Evolutionary conservation across 2,113 vertebrate species (phyloP).

Genomic region (Callorhinus ursinus): DNA sequence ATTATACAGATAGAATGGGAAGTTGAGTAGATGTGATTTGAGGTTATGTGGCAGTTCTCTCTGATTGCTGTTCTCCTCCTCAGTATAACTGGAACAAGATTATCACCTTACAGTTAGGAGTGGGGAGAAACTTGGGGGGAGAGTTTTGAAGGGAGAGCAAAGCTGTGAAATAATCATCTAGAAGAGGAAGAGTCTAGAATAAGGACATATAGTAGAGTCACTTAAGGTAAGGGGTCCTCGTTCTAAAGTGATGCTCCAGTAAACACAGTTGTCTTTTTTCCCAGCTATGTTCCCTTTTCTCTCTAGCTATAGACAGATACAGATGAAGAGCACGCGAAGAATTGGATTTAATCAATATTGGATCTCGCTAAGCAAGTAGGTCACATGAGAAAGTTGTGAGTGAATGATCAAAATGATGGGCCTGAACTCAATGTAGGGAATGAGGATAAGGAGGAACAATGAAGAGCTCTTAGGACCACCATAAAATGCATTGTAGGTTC

Average conservation of each 20-base stretch:
- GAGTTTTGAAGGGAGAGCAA: not conserved
- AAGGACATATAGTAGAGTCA: not conserved
- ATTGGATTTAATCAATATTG: not conserved
- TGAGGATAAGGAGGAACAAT: not conserved
- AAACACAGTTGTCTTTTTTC: not conserved
- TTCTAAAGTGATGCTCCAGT: not conserved
- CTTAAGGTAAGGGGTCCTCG: not conserved
- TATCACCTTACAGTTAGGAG: not conserved
- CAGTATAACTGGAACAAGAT: not conserved
- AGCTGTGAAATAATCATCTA: not conserved
- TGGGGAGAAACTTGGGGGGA: rapidly evolving
- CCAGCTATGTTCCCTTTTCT: not conserved
- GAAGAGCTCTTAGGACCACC: not conserved
- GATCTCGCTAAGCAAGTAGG: not conserved
- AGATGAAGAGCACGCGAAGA: not conserved
- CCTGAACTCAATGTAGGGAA: not conserved
- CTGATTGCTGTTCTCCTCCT: not conserved
- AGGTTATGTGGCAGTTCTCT: not conserved
- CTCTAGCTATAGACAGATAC: not conserved
- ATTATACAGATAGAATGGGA: not conserved
- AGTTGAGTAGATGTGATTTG: not conserved
- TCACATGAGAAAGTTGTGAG: not conserved
- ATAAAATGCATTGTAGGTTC: not conserved
- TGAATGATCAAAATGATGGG: not conserved
- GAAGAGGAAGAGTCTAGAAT: not conserved